Base-by-base conservation (phyloP, 2,888 invertebrate genomes). In the Ophraella communa region DNA sequence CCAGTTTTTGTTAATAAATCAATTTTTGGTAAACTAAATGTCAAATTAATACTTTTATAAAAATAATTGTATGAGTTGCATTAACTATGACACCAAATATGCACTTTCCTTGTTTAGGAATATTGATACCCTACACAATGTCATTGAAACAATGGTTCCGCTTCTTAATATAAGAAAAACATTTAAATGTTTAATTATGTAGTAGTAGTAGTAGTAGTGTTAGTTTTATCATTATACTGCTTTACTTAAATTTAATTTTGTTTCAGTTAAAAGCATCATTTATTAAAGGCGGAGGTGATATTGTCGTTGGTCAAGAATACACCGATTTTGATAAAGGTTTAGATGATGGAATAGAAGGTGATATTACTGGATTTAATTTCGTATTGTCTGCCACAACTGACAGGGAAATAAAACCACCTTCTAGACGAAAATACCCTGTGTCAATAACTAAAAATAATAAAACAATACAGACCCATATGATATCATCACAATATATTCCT, bases 241-340 rank as follows among this genome's bases (percentile, higher is more conserved):
- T 7, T 49, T 8, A 52, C 2, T 52, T 7, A 52, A 17, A 52
- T 30, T 52, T 27, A 14, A 52, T 44, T 27, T 8, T 27, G 4
- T 60, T 85, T 57, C 83, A 90, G 90, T 80, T 88, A 49, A 75
- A 80, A 44, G 86, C 85, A 1, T 82, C 84, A 55, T 79, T 84
- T 51, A 82, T 90, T 62, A 87, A 88, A 4, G 83, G 83, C 21
- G 85, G 85, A 3, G 90, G 90, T 7, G 89, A 89, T 72, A 79
- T 90, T 4, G 88, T 89, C 7, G 81, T 90, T n/a, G 90, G 90
- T 18, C 90, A 91, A 78, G 90, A 90, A 71, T 87, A 87, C 70
- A 86, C 87, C n/a, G 86, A 87, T 73, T 86, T 85, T 72, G 87
- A 90, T 83, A 87, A 84, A 76, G 87, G 89, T 42, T 78, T 84